Percentiles rank a stretch among this genome's conserved stretches.
Evolutionary conservation across 2,888 invertebrate species (phyloP).

Genomic region (Didymodactylos carnosus): DNA sequence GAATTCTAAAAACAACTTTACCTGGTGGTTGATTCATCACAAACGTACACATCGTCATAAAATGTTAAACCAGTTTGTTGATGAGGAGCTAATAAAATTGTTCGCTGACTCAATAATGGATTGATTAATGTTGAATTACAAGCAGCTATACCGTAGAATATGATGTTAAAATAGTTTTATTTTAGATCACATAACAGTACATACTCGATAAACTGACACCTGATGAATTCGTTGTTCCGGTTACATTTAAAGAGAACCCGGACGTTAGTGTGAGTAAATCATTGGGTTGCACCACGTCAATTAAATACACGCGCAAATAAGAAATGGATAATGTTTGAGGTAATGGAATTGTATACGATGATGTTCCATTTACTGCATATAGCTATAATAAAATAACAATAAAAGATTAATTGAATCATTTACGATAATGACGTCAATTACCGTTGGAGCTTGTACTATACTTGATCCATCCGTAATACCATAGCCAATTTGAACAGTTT

Average conservation of each 20-base stretch:
- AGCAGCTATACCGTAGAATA: too few relatives aligned
- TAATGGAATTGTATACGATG: background rate
- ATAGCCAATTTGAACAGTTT: background rate
- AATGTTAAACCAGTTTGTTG: background rate
- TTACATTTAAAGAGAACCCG: conserved; percentile 4
- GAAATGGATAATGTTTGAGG: background rate
- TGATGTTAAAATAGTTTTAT: background rate
- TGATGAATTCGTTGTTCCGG: background rate
- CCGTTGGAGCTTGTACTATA: background rate
- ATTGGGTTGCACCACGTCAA: background rate
- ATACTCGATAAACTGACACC: background rate
- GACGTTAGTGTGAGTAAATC: conserved; percentile 2
- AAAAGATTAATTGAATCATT: too few relatives aligned
- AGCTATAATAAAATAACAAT: too few relatives aligned
- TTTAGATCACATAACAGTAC: background rate
- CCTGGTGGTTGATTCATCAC: background rate
- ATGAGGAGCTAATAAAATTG: background rate
- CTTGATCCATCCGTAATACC: conserved; percentile 2
- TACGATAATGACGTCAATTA: too few relatives aligned
- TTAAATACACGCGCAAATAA: conserved; percentile 9
- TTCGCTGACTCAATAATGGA: too few relatives aligned
- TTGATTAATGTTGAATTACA: too few relatives aligned
- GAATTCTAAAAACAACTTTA: background rate
- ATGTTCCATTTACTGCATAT: background rate
- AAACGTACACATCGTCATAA: background rate